Conservation (phyloP, 2,113 vertebrate species). For the Gorilla gorilla region DNA sequence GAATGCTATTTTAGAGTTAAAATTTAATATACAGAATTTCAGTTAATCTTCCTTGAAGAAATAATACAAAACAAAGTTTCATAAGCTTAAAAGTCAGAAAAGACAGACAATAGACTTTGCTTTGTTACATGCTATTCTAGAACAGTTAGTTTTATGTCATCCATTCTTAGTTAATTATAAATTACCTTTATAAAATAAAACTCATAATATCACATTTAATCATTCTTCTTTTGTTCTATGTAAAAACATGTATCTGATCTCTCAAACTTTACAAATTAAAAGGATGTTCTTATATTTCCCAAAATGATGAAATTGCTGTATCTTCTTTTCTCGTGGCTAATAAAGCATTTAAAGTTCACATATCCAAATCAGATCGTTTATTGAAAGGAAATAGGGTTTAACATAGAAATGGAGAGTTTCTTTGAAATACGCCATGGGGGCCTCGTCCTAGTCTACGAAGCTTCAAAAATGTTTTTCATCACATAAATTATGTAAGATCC, state of each 20-base stretch:
- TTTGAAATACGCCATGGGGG: background rate
- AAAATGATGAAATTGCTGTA: background rate
- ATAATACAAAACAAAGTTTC: conserved; percentile 14
- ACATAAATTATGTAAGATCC: background rate
- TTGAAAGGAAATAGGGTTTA: background rate
- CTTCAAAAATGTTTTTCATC: background rate
- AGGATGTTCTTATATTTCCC: background rate
- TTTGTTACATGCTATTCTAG: conserved; percentile 14
- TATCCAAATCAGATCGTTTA: background rate
- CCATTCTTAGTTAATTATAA: conserved; percentile 49
- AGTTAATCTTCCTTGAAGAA: conserved; percentile 39
- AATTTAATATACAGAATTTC: conserved; percentile 35
- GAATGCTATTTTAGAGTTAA: conserved; percentile 30
- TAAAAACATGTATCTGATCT: conserved; percentile 30
- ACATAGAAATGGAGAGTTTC: background rate
- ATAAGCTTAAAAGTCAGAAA: conserved; percentile 38
- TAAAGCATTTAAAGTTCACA: background rate
- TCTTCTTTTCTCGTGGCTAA: background rate
- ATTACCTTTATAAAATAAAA: conserved; percentile 40
- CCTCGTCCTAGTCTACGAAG: background rate
- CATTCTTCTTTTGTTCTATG: conserved; percentile 12
- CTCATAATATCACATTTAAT: conserved; percentile 21
- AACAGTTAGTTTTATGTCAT: conserved; percentile 20
- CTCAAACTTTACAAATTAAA: conserved; percentile 6
- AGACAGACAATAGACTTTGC: background rate